A percentile compares a stretch with the other conserved stretches of the same genome.
Conservation (phyloP, 2,797 vertebrate species). For the Rhyacichthys aspro region DNA sequence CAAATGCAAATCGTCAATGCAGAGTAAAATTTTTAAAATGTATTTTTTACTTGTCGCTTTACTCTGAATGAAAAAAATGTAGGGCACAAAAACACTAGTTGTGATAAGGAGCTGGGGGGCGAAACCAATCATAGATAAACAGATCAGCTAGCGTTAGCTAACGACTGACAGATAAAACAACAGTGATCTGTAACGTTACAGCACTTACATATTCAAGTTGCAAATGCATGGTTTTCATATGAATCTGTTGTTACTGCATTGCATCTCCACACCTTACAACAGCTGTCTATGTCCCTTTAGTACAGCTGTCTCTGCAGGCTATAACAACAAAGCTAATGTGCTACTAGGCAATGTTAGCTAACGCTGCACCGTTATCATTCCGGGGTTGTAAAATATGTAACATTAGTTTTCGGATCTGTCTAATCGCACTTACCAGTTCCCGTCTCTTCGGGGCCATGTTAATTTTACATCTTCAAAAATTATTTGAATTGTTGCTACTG, state of each 20-base stretch:
- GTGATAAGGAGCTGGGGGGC: too few relatives aligned
- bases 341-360: slow-evolving; percentile 27
- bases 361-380: slow-evolving; percentile 19
- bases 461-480: slow-evolving; percentile 54
- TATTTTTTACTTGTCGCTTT: too few relatives aligned
- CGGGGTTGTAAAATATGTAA: slow-evolving; percentile 12
- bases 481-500: slow-evolving; percentile 15
- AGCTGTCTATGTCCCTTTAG: neutral
- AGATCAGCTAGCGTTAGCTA: too few relatives aligned
- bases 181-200: too few relatives aligned
- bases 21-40: too few relatives aligned
- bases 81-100: too few relatives aligned
- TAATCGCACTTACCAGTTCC: slow-evolving; percentile 74
- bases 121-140: too few relatives aligned
- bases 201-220: too few relatives aligned
- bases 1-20: too few relatives aligned
- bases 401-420: neutral
- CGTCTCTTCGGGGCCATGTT: slow-evolving; percentile 65
- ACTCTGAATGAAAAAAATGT: too few relatives aligned
- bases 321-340: slow-evolving; percentile 63
- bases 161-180: too few relatives aligned
- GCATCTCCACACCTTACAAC: neutral
- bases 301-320: slow-evolving; percentile 35
- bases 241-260: neutral
- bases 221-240: too few relatives aligned